A percentile compares a stretch with the other conserved stretches of the same genome.
phyloP scores from a whole-genome alignment of 2,888 invertebrate genomes.

The Acanthacorydalis orientalis region DNA sequence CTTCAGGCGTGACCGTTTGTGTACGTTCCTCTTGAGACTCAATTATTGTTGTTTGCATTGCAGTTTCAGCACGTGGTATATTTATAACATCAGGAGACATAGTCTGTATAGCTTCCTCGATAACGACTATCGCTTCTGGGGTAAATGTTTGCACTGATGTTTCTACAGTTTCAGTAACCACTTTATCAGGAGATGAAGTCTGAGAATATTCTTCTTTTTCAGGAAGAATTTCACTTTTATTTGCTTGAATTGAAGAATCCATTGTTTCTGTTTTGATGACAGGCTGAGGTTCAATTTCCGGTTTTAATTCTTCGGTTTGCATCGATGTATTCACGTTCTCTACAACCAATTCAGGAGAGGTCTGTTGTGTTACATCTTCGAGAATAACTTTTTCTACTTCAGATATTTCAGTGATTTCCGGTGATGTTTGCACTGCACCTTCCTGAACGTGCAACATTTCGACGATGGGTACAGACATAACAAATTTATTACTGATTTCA shows the following conservation, averaged over 20 bases:
- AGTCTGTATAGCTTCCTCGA: slow-evolving; percentile 22
- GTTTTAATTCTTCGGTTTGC: slow-evolving; percentile 36
- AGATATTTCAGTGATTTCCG: slow-evolving; percentile 24
- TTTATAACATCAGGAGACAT: slow-evolving; percentile 15
- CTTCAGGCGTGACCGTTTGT: slow-evolving; percentile 27
- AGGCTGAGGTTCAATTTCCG: slow-evolving; percentile 9
- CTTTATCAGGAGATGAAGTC: slow-evolving; percentile 18
- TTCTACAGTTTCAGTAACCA: slow-evolving; percentile 22
- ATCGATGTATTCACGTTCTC: slow-evolving; percentile 24
- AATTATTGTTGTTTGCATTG: slow-evolving; percentile 21
- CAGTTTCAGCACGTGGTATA: slow-evolving; percentile 18
- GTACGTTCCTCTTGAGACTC: slow-evolving; percentile 20
- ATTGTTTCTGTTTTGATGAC: slow-evolving; percentile 13
- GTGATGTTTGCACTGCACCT: slow-evolving; percentile 40
- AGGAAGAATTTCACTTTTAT: slow-evolving; percentile 7
- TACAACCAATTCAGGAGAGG: slow-evolving; percentile 33
- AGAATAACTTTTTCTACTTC: slow-evolving; percentile 21
- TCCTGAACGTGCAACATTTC: slow-evolving; percentile 41
- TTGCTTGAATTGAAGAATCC: slow-evolving; percentile 12
- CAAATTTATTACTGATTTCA: slow-evolving; percentile 26
- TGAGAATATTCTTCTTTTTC: slow-evolving; percentile 16
- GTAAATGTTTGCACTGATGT: slow-evolving; percentile 26
- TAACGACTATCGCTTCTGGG: slow-evolving; percentile 18
- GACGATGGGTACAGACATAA: slow-evolving; percentile 38
- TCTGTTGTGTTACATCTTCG: slow-evolving; percentile 29